Conservation (phyloP, 2,113 vertebrate genomes). For the Puntigrus tetrazona region DNA sequence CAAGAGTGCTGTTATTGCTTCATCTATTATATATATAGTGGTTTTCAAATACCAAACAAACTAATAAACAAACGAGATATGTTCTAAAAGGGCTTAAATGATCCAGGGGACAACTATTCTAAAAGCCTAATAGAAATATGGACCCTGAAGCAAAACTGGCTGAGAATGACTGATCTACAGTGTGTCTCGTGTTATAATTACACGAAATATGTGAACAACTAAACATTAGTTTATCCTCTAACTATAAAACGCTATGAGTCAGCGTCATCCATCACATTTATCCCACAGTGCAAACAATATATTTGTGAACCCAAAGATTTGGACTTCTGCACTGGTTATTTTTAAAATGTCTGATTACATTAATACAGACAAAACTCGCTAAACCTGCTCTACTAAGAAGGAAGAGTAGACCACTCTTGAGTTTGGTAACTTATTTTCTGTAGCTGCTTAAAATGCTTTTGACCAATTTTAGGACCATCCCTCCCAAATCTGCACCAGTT, state of each 20-base stretch:
- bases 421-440: no score
- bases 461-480: no score
- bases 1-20: neutral
- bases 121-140: neutral
- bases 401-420: no score
- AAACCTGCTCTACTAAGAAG: no score
- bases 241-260: neutral
- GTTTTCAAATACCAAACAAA: neutral
- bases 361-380: no score
- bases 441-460: no score
- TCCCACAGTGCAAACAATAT: neutral
- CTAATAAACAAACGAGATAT: neutral
- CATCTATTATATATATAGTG: neutral
- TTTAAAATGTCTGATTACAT: no score
- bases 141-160: neutral
- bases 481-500: no score
- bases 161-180: neutral
- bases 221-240: neutral
- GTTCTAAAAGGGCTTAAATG: neutral
- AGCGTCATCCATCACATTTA: neutral
- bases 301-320: neutral
- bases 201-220: neutral
- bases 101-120: neutral
- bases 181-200: neutral
- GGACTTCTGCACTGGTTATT: neutral